Evolutionary conservation across 2,888 invertebrate genomes (phyloP).

Genomic region (Exocentrus adspersus): DNA sequence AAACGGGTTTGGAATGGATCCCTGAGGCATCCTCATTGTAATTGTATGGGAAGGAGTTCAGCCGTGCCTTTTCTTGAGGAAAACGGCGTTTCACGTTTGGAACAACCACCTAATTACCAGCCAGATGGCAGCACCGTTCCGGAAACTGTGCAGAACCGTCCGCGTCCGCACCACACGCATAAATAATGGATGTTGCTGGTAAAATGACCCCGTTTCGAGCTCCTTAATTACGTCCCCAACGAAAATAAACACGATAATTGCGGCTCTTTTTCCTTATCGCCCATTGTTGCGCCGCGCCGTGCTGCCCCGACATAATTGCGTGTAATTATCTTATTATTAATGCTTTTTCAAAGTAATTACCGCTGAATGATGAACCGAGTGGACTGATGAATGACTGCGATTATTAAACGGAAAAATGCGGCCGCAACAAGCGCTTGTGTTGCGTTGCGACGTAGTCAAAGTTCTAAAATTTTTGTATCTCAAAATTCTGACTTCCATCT

Average conservation of each 20-base stretch:
- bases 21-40: no score
- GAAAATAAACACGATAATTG: slow-evolving; percentile 7
- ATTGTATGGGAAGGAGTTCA: no score
- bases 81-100: no score
- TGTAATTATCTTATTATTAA: slow-evolving; percentile 15
- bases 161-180: neutral
- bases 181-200: slow-evolving; percentile 9
- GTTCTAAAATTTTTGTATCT: no score
- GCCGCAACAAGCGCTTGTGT: neutral
- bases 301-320: slow-evolving; percentile 7
- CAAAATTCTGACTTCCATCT: no score
- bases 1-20: no score
- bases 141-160: no score
- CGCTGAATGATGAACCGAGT: slow-evolving; percentile 1
- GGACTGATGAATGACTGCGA: neutral
- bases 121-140: no score
- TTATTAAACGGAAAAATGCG: neutral
- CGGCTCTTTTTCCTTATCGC: slow-evolving; percentile 9
- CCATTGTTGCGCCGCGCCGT: slow-evolving; percentile 11
- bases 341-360: slow-evolving; percentile 11
- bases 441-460: no score
- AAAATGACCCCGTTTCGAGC: slow-evolving; percentile 14
- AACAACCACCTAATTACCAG: no score
- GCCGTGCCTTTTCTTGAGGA: no score
- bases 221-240: neutral